A percentile compares a stretch with the other conserved stretches of the same genome.
These are phyloP conservation scores for Xestia xanthographa DNA, from an alignment of 2,888 invertebrate genomes.

Conservation along the genomic window DNA sequence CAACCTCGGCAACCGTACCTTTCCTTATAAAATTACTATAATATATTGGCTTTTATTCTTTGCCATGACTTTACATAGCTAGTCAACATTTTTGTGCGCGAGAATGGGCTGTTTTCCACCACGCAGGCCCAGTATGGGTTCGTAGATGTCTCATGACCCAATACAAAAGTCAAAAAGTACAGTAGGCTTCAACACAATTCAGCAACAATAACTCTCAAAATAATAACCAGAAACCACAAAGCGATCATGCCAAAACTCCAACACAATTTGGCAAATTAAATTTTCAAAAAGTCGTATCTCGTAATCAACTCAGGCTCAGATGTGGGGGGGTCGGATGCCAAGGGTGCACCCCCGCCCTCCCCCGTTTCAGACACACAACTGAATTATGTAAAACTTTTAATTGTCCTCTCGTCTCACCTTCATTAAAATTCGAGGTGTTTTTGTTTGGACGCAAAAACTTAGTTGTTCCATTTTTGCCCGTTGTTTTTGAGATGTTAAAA, in stretches of 20 bases:
- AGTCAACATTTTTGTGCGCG: not conserved
- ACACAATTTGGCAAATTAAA: conserved; percentile 74
- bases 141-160: not conserved
- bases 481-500: conserved; percentile 62
- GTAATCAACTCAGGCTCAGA: conserved; percentile 75
- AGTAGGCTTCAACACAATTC: conserved; percentile 7
- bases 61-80: not conserved
- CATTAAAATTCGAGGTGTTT: conserved; percentile 83
- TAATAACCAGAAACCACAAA: conserved; percentile 64
- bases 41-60: not conserved
- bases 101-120: not conserved
- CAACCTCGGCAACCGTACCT: not conserved
- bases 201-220: conserved; percentile 47
- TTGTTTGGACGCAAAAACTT: conserved; percentile 76
- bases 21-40: not conserved
- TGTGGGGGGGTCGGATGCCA: conserved; percentile 65
- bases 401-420: conserved; percentile 80
- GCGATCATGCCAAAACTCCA: conserved; percentile 71
- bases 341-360: conserved; percentile 39
- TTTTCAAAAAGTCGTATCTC: conserved; percentile 76
- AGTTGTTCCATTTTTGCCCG: conserved; percentile 52
- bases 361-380: conserved; percentile 74
- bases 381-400: conserved; percentile 85
- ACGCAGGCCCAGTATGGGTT: not conserved
- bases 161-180: not conserved